Base-by-base conservation (phyloP, 2,797 vertebrate genomes). In the Eidolon dupreanum region DNA sequence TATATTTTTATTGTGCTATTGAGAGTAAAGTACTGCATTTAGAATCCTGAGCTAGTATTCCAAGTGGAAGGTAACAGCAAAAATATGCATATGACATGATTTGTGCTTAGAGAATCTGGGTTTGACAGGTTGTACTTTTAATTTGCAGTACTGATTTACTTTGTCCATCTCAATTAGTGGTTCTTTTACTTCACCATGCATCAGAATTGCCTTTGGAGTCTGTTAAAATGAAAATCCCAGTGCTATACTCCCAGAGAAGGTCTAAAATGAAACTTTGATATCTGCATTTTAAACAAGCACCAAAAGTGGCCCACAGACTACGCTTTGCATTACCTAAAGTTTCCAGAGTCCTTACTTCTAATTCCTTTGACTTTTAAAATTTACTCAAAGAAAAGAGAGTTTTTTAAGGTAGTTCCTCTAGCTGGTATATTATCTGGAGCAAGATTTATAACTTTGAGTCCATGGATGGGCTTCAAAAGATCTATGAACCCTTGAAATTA, bases 1-100 rank as follows among this genome's bases (percentile, higher is more conserved):
- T 38, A 31, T 51, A 26, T 82, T 83, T 95, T 43, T 53, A 87
- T 92, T 38, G 26, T 43, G 70, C 57, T 55, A 0, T 83, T 78
- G 15, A 92, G 24, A 73, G 43, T 68, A 16, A 90, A 94, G n/a
- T 73, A 26, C 93, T 49, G 13, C 46, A 78, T 89, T 49, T 82
- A 74, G 55, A 83, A 95, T 92, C 43, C 24, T 73, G n/a, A 82
- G 28, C 15, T 86, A 36, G 51, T 53, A 93, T 93, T 95, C n/a
- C 17, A 41, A 96, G 36, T 49, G 15, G 19, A 83, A 66, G 22
- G 12, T 61, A 87, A 89, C 19, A 92, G 8, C 26, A 71, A 19
- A 46, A 55, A 75, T 92, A 85, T 24, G 7, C 66, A 63, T 49
- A 70, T n/a, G 17, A 9, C 51, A 31, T 57, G 57, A 61, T 88